Base-by-base conservation (phyloP, 2,888 invertebrate genomes). In the Clanis bilineata region DNA sequence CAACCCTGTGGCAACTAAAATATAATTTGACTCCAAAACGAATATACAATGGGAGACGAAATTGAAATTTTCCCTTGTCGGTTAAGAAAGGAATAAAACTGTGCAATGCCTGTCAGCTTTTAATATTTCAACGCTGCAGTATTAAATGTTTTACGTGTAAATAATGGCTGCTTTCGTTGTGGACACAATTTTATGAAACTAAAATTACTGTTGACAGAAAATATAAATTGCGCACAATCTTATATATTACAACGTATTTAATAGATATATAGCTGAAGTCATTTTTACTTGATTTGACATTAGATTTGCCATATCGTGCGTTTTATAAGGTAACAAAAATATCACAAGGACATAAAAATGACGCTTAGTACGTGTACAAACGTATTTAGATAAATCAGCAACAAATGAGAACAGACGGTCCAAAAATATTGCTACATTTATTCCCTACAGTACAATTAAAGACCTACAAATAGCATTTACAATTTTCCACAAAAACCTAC, bases 41-140 rank as follows among this genome's bases (percentile, higher is more conserved):
- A 82, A 83, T 83, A 73, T 77, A 82, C 79, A 83, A 83, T 79
- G 79, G 80, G 79, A 76, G 73, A 77, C 74, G 69, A 83, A 84
- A 84, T 83, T 81, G 82, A 74, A 82, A 75, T 78, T 79, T 78
- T 75, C 76, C 73, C 71, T 74, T 71, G 71, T 71, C 69, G 70
- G 64, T 68, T 73, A 77, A 80, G 73, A 82, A 80, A 72, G 70
- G 75, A 78, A 78, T 75, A 74, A 77, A 78, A 80, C 70, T 70
- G 62, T 66, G 69, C 72, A 68, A 75, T 70, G 65, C 68, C 72
- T 68, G 77, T 70, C 72, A 70, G 68, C 66, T 73, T 78, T 76
- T 77, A 78, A 80, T 77, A 82, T 78, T 76, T 75, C 73, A 72
- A 64, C 69, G 63, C 68, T 70, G 69, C 64, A 66, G 71, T 70